These are phyloP conservation scores for Napeogenes inachia DNA, from an alignment of 2,888 invertebrate species.

Conservation along the genomic window DNA sequence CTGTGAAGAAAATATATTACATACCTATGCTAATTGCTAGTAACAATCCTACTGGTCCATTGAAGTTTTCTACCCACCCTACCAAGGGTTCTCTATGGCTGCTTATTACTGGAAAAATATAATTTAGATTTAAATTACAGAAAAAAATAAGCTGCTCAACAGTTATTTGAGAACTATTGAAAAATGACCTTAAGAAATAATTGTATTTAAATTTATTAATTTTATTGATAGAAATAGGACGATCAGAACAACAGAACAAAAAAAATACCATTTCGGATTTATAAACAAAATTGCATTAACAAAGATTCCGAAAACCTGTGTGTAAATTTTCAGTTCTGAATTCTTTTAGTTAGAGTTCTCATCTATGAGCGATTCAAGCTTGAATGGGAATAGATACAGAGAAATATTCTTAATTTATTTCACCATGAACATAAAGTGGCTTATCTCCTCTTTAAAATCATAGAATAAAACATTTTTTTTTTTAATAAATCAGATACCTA, in stretches of 20 bases:
- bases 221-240: no score
- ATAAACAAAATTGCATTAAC: no score
- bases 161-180: background rate
- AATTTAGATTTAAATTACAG: background rate
- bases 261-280: no score
- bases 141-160: background rate
- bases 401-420: background rate
- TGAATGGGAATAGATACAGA: no score
- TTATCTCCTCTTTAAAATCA: no score
- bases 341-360: no score
- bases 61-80: slow-evolving; percentile 79
- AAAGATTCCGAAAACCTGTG: no score
- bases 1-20: background rate
- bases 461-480: no score
- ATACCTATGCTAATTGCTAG: background rate
- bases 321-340: no score
- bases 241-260: no score
- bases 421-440: background rate
- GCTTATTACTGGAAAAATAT: background rate
- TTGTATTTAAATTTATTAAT: no score
- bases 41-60: slow-evolving; percentile 85
- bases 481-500: slow-evolving; percentile 75
- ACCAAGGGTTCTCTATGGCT: background rate
- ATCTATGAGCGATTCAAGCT: no score
- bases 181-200: background rate